Evolutionary conservation across 2,888 invertebrate genomes (phyloP).

Genomic region (Melinaea menophilus): DNA sequence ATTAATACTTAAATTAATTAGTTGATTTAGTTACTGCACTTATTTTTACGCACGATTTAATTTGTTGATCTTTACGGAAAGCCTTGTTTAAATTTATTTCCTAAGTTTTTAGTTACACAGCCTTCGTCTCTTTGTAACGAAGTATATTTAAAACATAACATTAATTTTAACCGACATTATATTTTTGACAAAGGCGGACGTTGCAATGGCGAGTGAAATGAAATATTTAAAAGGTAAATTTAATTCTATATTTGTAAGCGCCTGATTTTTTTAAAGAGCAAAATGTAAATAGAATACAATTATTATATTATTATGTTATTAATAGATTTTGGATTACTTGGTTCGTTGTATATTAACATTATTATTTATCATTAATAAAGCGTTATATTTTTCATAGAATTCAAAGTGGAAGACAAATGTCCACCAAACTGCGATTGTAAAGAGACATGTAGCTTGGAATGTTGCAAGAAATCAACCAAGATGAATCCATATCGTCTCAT

Average conservation of each 20-base stretch:
- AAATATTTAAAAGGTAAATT: slow-evolving; percentile 13
- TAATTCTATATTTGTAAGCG: not conserved
- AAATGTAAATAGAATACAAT: not conserved
- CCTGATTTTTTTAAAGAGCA: not conserved
- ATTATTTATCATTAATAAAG: no score
- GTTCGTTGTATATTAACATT: no score
- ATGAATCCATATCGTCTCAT: slow-evolving; percentile 37
- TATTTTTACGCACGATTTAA: slow-evolving; percentile 50
- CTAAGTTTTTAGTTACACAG: slow-evolving; percentile 40
- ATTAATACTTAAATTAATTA: not conserved
- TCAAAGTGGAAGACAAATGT: slow-evolving; percentile 22
- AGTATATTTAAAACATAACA: slow-evolving; percentile 62
- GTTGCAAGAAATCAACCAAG: slow-evolving; percentile 38
- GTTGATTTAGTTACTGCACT: not conserved
- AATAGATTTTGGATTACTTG: no score
- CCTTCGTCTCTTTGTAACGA: slow-evolving; percentile 41
- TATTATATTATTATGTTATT: not conserved
- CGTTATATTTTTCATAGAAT: slow-evolving; percentile 41
- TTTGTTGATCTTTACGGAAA: slow-evolving; percentile 38
- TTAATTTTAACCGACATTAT: slow-evolving; percentile 56
- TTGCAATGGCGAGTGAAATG: slow-evolving; percentile 43
- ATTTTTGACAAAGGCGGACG: slow-evolving; percentile 37
- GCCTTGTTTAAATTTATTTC: slow-evolving; percentile 38
- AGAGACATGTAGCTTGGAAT: not conserved
- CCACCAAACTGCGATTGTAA: slow-evolving; percentile 43